Percentiles rank a stretch among this genome's conserved stretches.
These are phyloP conservation scores for Chamaetylas fuelleborni DNA, from an alignment of 2,113 vertebrate genomes.

Conservation along the genomic window DNA sequence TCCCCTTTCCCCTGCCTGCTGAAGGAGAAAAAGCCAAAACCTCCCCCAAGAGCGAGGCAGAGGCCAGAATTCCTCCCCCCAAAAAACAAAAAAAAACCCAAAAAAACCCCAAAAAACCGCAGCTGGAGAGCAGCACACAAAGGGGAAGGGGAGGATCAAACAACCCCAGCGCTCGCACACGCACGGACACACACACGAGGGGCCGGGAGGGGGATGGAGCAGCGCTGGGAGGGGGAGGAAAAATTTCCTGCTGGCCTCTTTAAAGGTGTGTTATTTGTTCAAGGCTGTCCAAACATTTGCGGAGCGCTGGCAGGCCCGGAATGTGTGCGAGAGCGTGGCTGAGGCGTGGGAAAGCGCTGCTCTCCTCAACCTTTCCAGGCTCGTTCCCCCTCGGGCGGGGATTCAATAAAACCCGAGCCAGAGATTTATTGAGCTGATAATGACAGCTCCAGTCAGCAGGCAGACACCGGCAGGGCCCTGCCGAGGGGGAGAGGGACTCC, in stretches of 20 bases:
- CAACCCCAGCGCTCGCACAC: background rate
- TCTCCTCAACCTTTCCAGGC: constrained; percentile 88
- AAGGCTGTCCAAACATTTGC: constrained; percentile 97
- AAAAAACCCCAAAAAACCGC: background rate
- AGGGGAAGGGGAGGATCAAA: background rate
- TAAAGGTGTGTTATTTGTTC: constrained; percentile 98
- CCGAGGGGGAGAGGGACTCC: constrained; percentile 16
- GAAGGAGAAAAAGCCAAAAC: background rate
- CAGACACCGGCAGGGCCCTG: constrained; percentile 57
- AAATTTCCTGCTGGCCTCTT: constrained; percentile 84
- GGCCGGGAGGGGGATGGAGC: background rate
- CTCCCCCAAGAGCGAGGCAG: background rate
- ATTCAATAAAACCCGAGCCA: constrained; percentile 90
- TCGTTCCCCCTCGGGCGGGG: constrained; percentile 83
- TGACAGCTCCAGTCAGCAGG: constrained; percentile 84
- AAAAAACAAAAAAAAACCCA: background rate
- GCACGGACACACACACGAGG: background rate
- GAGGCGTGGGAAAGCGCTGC: constrained; percentile 94
- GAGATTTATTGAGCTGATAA: constrained; percentile 90
- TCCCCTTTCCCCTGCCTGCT: constrained; percentile 11
- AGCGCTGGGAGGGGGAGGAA: background rate
- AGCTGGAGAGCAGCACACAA: background rate
- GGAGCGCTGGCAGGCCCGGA: constrained; percentile 89
- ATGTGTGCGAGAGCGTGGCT: constrained; percentile 85
- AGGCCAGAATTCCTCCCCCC: constrained; percentile 30